Evolutionary conservation across 2,113 vertebrate genomes (phyloP).

Genomic region (Desmodus rotundus): DNA sequence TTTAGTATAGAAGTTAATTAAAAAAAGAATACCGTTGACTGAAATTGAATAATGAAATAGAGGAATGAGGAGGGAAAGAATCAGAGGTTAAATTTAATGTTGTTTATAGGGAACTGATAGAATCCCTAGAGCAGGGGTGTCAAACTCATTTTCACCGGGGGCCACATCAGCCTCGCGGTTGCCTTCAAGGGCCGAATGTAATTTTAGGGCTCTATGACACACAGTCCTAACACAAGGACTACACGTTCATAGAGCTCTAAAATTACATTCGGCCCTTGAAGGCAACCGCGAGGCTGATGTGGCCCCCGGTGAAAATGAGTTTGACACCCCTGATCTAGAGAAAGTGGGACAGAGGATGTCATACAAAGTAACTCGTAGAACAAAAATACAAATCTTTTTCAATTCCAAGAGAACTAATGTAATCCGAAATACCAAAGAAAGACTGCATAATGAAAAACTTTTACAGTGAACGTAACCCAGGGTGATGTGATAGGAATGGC

Average conservation of each 20-base stretch:
- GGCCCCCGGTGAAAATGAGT: too few relatives aligned
- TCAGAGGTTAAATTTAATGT: neutral
- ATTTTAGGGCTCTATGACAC: too few relatives aligned
- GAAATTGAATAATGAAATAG: neutral
- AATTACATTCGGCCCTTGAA: too few relatives aligned
- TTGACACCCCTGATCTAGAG: neutral
- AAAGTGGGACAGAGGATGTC: neutral
- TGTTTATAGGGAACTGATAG: neutral
- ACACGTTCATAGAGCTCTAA: too few relatives aligned
- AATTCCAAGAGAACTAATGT: neutral
- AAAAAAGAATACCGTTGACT: neutral
- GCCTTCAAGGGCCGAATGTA: too few relatives aligned
- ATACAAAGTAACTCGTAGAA: neutral
- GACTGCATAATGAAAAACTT: neutral
- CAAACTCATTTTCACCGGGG: too few relatives aligned
- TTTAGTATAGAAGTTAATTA: neutral
- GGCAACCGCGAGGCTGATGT: too few relatives aligned
- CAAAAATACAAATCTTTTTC: neutral
- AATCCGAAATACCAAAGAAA: neutral
- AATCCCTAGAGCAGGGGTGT: neutral
- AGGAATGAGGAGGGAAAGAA: neutral
- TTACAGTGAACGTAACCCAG: neutral
- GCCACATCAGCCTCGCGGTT: too few relatives aligned
- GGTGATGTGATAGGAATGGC: neutral
- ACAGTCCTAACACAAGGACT: too few relatives aligned